These are phyloP conservation scores for Dicyrtomina minuta DNA, from an alignment of 2,888 invertebrate species.

Conservation along the genomic window DNA sequence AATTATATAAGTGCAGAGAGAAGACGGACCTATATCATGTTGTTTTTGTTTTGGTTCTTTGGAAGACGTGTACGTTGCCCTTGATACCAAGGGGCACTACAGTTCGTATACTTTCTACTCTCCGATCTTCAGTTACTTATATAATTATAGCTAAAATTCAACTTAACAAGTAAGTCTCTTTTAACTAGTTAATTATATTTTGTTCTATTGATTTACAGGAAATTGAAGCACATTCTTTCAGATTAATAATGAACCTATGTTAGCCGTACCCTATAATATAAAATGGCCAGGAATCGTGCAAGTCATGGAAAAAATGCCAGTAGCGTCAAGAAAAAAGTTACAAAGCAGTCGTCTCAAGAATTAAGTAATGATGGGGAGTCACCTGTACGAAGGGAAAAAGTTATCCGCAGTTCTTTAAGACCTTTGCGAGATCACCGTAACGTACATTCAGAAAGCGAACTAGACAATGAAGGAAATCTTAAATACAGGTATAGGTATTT, in stretches of 20 bases:
- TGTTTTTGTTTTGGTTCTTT: too few relatives aligned
- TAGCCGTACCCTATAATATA: neutral
- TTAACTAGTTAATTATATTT: too few relatives aligned
- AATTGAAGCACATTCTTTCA: too few relatives aligned
- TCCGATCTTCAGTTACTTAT: too few relatives aligned
- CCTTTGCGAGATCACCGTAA: neutral
- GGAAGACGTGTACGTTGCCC: too few relatives aligned
- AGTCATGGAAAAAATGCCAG: constrained; percentile 5
- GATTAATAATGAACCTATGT: neutral
- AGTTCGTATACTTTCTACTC: too few relatives aligned
- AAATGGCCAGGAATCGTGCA: constrained; percentile 19
- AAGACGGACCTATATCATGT: too few relatives aligned
- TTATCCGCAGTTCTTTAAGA: neutral
- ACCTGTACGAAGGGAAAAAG: constrained; percentile 8
- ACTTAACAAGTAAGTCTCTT: too few relatives aligned
- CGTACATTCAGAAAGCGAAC: neutral
- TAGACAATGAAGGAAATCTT: neutral
- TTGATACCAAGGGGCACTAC: too few relatives aligned
- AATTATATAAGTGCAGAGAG: too few relatives aligned
- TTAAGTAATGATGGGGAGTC: constrained; percentile 1
- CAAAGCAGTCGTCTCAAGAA: constrained; percentile 7
- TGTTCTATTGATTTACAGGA: too few relatives aligned
- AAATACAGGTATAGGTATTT: constrained; percentile 4
- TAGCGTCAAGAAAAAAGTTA: constrained; percentile 10
- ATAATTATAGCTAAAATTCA: too few relatives aligned